phyloP scores from a whole-genome alignment of 2,797 vertebrate genomes.

The Pseudochirops corinnae region DNA sequence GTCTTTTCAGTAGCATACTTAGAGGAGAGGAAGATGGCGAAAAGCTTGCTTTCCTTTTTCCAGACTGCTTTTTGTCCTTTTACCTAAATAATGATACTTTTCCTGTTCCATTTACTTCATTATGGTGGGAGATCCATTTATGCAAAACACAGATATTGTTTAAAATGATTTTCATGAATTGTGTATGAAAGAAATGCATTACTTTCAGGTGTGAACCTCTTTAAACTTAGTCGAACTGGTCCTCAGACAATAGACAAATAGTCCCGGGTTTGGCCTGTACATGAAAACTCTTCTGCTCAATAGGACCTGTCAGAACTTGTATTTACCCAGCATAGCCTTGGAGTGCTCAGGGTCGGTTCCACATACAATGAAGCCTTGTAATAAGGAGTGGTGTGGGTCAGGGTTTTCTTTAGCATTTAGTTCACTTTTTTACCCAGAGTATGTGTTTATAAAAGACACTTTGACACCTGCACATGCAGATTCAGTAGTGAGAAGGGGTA shows the following conservation, averaged over 20 bases:
- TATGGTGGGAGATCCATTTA: background rate
- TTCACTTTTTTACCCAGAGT: background rate
- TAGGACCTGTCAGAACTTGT: background rate
- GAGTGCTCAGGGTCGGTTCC: background rate
- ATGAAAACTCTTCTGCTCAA: background rate
- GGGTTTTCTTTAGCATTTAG: background rate
- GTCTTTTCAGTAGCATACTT: constrained; percentile 22
- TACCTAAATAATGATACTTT: background rate
- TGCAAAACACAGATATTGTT: background rate
- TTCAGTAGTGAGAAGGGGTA: constrained; percentile 2
- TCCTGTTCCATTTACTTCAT: background rate
- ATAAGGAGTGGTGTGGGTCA: background rate
- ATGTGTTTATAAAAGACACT: background rate
- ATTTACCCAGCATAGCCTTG: background rate
- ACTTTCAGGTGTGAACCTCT: background rate
- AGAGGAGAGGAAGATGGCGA: constrained; percentile 14
- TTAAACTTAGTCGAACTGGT: background rate
- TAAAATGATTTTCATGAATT: background rate
- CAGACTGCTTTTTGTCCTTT: constrained; percentile 41
- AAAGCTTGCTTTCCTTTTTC: constrained; percentile 8
- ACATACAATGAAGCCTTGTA: background rate
- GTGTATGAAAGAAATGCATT: background rate
- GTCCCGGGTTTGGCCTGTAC: background rate
- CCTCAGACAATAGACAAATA: background rate
- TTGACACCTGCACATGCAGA: constrained; percentile 3